Evolutionary conservation across 1,140 invertebrate genomes (phyloP).

Genomic region (Atta colombica): DNA sequence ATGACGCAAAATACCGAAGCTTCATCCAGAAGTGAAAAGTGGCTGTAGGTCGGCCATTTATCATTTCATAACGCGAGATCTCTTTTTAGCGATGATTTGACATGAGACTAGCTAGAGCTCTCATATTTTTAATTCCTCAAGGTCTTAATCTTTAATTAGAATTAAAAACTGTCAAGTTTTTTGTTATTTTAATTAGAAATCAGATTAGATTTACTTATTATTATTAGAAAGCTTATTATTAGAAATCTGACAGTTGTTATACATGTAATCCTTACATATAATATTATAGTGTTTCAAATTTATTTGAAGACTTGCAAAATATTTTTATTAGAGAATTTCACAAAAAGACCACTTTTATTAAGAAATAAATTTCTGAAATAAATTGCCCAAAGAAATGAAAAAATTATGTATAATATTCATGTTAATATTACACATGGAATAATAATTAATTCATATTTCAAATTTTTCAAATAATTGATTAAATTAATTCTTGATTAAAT

Average conservation of each 20-base stretch:
- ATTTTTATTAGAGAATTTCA: background rate
- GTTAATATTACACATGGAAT: background rate
- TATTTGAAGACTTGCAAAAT: background rate
- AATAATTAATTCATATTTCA: slow-evolving; percentile 17
- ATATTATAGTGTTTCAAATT: background rate
- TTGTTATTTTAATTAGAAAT: background rate
- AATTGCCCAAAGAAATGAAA: background rate
- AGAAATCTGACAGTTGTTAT: background rate
- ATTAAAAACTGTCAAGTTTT: background rate
- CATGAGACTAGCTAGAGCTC: background rate
- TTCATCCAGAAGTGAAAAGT: background rate
- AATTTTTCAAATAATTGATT: slow-evolving; percentile 22
- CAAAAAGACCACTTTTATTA: background rate
- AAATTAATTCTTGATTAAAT: background rate
- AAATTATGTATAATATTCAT: background rate
- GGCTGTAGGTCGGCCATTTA: slow-evolving; percentile 33
- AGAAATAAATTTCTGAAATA: background rate
- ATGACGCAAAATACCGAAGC: slow-evolving; percentile 27
- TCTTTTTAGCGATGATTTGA: slow-evolving; percentile 38
- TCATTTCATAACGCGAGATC: slow-evolving; percentile 47
- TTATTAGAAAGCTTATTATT: background rate
- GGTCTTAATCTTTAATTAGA: no score
- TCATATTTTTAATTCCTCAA: slow-evolving; percentile 32
- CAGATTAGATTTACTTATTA: background rate
- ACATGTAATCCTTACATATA: background rate